These are phyloP conservation scores for Sebastes kiyomatsui DNA, from an alignment of 2,797 vertebrate genomes.

Conservation along the genomic window DNA sequence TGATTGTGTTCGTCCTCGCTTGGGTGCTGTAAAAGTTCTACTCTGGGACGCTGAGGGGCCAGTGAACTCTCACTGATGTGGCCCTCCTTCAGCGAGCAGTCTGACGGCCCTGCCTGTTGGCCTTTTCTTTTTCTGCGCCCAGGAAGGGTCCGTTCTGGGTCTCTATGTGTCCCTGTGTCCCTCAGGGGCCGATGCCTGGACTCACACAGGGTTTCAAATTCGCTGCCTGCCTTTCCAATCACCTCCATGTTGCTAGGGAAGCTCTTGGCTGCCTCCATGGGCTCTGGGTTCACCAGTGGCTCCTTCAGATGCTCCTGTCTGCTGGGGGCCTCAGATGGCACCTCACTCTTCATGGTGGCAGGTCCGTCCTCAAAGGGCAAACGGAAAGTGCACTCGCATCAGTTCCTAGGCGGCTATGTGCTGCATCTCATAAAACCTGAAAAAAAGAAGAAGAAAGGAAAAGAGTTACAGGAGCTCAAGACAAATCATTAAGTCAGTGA, in stretches of 20 bases:
- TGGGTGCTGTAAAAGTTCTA: conserved; percentile 86
- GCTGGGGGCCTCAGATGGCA: conserved; percentile 91
- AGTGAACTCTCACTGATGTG: conserved; percentile 79
- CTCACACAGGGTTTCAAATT: conserved; percentile 93
- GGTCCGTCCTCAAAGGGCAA: conserved; percentile 82
- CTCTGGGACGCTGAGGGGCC: conserved; percentile 80
- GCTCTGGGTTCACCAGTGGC: conserved; percentile 92
- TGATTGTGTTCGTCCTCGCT: conserved; percentile 91
- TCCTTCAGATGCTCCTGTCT: conserved; percentile 96
- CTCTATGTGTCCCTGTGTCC: conserved; percentile 85
- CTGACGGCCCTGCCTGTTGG: conserved; percentile 97
- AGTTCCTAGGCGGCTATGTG: conserved; percentile 84
- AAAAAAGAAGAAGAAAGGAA: neutral
- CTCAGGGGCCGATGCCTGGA: conserved; percentile 89
- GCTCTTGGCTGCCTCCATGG: conserved; percentile 90
- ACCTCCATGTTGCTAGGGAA: conserved; percentile 93
- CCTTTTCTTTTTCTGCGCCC: conserved; percentile 95
- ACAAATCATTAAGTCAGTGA: neutral
- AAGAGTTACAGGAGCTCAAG: conserved; percentile 4
- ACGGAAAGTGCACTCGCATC: conserved; percentile 65
- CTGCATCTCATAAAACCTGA: conserved; percentile 80
- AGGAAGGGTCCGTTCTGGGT: conserved; percentile 88
- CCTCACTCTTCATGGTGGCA: conserved; percentile 99
- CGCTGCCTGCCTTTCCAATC: conserved; percentile 94
- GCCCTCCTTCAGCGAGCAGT: conserved; percentile 90